These are phyloP conservation scores for Seriola rivoliana DNA, from an alignment of 2,113 vertebrate genomes.

Conservation along the genomic window DNA sequence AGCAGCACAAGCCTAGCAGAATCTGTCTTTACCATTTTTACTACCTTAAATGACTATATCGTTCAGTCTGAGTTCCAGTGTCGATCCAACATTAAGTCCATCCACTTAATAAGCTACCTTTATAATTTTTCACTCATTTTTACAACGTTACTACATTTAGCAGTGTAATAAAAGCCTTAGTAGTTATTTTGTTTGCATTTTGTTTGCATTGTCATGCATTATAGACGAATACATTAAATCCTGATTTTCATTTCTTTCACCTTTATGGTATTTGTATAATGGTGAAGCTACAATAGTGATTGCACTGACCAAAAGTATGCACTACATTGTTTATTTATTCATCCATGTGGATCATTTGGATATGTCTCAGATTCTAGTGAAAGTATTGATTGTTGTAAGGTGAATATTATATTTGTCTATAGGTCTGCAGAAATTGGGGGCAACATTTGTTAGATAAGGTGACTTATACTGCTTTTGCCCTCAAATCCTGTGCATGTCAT, in stretches of 20 bases:
- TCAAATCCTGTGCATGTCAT: neutral
- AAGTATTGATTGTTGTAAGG: neutral
- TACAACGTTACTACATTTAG: neutral
- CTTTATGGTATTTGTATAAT: neutral
- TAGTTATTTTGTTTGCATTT: neutral
- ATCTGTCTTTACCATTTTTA: neutral
- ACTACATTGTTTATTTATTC: too few species aligned
- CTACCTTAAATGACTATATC: neutral
- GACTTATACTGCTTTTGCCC: neutral
- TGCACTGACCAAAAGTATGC: neutral
- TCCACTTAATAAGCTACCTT: neutral
- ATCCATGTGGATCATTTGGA: too few species aligned
- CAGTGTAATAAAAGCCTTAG: neutral
- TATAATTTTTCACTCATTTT: neutral
- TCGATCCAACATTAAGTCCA: neutral
- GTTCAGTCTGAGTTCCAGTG: slow-evolving; percentile 4
- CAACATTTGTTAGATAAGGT: neutral
- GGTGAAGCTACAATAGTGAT: neutral
- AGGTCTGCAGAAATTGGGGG: too few species aligned
- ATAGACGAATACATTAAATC: neutral
- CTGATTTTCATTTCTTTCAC: neutral
- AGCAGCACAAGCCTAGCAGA: neutral
- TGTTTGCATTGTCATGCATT: neutral
- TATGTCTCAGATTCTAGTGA: too few species aligned
- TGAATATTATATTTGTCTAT: neutral